A percentile compares a stretch with the other conserved stretches of the same genome.
Conservation (phyloP, 2,113 vertebrate genomes). For the Verasper variegatus region DNA sequence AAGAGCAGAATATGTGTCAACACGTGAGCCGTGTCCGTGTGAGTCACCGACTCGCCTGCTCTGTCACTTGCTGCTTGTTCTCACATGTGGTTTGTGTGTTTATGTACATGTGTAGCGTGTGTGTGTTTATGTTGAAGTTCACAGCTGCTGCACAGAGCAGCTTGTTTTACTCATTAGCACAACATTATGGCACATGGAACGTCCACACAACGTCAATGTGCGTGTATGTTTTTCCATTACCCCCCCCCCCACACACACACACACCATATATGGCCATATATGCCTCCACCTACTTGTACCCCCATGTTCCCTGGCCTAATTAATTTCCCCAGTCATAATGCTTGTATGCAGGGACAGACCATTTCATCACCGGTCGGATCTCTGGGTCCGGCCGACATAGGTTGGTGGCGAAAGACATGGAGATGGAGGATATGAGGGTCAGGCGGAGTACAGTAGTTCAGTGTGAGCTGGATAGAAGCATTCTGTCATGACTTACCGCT, state of each 20-base stretch:
- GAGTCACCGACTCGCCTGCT: constrained; percentile 35
- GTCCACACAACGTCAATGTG: constrained; percentile 51
- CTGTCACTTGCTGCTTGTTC: constrained; percentile 33
- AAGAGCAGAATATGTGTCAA: constrained; percentile 48
- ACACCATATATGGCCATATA: too few relatives aligned
- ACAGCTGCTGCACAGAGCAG: constrained; percentile 45
- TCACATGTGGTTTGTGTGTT: constrained; percentile 49
- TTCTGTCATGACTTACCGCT: constrained; percentile 44
- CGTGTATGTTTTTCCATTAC: constrained; percentile 47
- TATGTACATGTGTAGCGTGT: constrained; percentile 34
- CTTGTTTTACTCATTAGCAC: constrained; percentile 56
- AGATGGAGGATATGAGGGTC: constrained; percentile 22
- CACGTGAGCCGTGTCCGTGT: constrained; percentile 17
- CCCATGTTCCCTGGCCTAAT: constrained; percentile 37
- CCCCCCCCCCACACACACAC: neutral
- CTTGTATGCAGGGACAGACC: constrained; percentile 44
- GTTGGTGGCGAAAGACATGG: constrained; percentile 58
- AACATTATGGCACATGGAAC: constrained; percentile 54
- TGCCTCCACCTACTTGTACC: constrained; percentile 3
- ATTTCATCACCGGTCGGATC: constrained; percentile 53
- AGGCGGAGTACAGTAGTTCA: constrained; percentile 22
- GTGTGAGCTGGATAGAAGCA: constrained; percentile 17
- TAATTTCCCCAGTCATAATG: constrained; percentile 45
- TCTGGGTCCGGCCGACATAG: constrained; percentile 43
- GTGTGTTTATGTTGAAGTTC: constrained; percentile 46